Base-by-base conservation (phyloP, 2,888 invertebrate species). In the Panopea generosa region DNA sequence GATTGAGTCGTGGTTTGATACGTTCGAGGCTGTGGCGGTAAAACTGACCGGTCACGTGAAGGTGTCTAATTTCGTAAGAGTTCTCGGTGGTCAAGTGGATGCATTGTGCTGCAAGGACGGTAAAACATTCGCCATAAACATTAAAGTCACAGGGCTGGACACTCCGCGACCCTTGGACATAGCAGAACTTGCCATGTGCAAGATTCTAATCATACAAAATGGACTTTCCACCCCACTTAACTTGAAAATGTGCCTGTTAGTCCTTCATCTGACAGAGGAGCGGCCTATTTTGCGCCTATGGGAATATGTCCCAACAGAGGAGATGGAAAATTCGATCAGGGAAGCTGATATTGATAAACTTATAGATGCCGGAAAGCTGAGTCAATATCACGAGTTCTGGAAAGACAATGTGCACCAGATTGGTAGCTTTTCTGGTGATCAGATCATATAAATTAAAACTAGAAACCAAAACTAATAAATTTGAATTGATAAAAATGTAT, bases 361-460 rank as follows among this genome's bases (percentile, higher is more conserved):
- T 56, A 89, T 89, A n/a, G 88, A 88, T 63, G 85, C 88, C 3
- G 89, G 88, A 20, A 84, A 84, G 61, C 78, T 85, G 27, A 85
- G 86, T 26, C 86, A 87, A 73, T 82, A 82, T 55, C 88, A 88
- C 61, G 89, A 89, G 71, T 81, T 88, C 75, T 89, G 87, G 87
- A 76, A 73, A 56, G 83, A 84, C 43, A 88, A 88, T 62, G 82
- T 85, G 11, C 83, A 84, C 62, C 74, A 77, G 29, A 66, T 74
- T 26, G 77, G 77, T 14, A 33, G 33, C 18, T 43, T 74, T 16
- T 43, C 66, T 2, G 62, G 66, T 1, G 81, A 81, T 26, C 70
- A 77, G 24, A 50, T 75, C n/a, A 50, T 79, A 18, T 80, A 72
- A 60, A 33, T 7, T 7, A 33, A 11, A 4, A 33, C 4, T 33